Evolutionary conservation across 2,113 vertebrate species (phyloP).

Genomic region (Propithecus coquereli): DNA sequence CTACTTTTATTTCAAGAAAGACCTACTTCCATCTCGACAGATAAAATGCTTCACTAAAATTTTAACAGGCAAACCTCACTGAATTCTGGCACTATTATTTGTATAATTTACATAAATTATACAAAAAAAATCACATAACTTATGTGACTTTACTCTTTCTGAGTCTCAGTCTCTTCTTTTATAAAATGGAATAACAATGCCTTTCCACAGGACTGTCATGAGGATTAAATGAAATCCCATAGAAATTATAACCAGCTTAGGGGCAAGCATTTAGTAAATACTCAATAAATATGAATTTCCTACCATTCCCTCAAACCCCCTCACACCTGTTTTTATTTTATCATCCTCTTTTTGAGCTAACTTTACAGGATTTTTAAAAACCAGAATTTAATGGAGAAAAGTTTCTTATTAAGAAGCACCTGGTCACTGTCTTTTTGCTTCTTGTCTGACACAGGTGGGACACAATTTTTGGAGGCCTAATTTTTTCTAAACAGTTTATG

Average conservation of each 20-base stretch:
- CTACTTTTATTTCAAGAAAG: constrained; percentile 22
- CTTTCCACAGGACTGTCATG: background rate
- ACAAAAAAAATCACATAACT: background rate
- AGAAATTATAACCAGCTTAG: background rate
- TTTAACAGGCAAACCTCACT: background rate
- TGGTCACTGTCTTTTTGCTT: background rate
- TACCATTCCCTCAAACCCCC: background rate
- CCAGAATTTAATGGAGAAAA: background rate
- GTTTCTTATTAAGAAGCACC: background rate
- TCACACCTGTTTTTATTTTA: background rate
- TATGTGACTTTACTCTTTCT: background rate
- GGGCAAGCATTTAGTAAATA: background rate
- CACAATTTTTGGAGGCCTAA: constrained; percentile 48
- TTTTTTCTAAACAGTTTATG: constrained; percentile 73
- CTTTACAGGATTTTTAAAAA: background rate
- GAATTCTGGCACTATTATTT: background rate
- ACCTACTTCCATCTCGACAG: background rate
- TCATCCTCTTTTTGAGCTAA: background rate
- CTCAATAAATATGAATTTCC: background rate
- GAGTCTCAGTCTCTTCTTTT: background rate
- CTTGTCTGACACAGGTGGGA: constrained; percentile 62
- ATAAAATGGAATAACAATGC: background rate
- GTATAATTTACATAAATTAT: background rate
- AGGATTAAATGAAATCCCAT: background rate
- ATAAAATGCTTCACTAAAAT: background rate